Conservation (phyloP, 1,140 invertebrate genomes). For the Latrodectus geometricus region DNA sequence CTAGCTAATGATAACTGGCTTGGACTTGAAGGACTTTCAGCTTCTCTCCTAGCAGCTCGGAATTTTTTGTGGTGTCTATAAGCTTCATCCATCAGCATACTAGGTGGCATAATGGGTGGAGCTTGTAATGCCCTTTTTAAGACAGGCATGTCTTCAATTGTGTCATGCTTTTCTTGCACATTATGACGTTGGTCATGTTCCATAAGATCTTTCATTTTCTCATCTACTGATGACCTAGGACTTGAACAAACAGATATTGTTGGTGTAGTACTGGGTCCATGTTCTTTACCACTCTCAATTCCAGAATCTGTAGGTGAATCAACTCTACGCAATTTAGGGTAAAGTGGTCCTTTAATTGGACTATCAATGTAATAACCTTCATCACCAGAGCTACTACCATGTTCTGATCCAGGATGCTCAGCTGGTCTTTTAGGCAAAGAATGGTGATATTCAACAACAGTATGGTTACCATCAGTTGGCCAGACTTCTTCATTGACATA, state of each 20-base stretch:
- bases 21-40: slow-evolving; percentile 50
- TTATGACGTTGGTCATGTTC: slow-evolving; percentile 44
- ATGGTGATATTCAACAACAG: slow-evolving; percentile 72
- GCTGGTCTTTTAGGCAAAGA: slow-evolving; percentile 73
- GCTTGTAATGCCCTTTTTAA: slow-evolving; percentile 90
- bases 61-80: slow-evolving; percentile 97
- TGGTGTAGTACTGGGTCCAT: slow-evolving; percentile 74
- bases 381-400: slow-evolving; percentile 78
- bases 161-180: slow-evolving; percentile 73
- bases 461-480: slow-evolving; percentile 70
- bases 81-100: slow-evolving; percentile 91
- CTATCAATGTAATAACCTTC: slow-evolving; percentile 70
- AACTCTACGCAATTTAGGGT: slow-evolving; percentile 77
- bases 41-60: slow-evolving; percentile 76
- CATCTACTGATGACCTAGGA: slow-evolving; percentile 81
- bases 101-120: slow-evolving; percentile 78
- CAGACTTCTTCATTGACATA: slow-evolving; percentile 48
- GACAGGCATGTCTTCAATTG: slow-evolving; percentile 91
- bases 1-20: slow-evolving; percentile 76
- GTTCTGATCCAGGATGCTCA: slow-evolving; percentile 75
- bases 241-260: slow-evolving; percentile 81
- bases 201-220: slow-evolving; percentile 72
- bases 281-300: slow-evolving; percentile 86
- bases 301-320: slow-evolving; percentile 92
- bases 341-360: slow-evolving; percentile 61